Base-by-base conservation (phyloP, 1,140 invertebrate species). In the Hirudo medicinalis region DNA sequence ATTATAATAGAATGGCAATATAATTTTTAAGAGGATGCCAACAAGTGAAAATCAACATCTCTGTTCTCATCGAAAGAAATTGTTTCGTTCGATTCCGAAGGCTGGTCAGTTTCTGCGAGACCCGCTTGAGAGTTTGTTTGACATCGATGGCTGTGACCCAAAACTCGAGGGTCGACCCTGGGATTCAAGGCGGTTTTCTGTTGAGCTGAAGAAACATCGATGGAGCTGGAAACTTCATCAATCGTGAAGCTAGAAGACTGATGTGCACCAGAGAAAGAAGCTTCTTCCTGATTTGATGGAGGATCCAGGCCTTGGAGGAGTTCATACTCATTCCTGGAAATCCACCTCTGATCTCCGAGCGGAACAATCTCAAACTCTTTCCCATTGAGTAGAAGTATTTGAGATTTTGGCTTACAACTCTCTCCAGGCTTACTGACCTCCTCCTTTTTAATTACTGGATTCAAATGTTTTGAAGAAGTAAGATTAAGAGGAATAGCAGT, bases 351-450 rank as follows among this genome's bases (percentile, higher is more conserved):
- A 43, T 71, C 73, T 19, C 73, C 73, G 0, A 74, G 27, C 60
- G 73, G 57, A n/a, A 74, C 73, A 32, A 74, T 74, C 49, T 74
- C 73, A 32, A 67, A 74, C 66, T 74, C 70, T 54, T 69, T 74
- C 20, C 73, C 73, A 20, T 74, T 74, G 25, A 74, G 67, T 63
- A 74, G 22, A 25, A 74, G 73, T 17, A 71, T 74, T 63, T 74
- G 73, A 27, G 53, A 27, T 54, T 73, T 57, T 27, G 25, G 27
- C 29, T 29, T 43, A 54, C 22, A n/a, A 2, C 27, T 54, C 6
- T 25, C n/a, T 22, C 53, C 36, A 9, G 19, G 11, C 43, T 53
- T 70, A 17, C 9, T n/a, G 17, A 43, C 43, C 19, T 19, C 43
- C 13, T 54, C 53, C 43, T 70, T 22, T 25, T 53, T 22, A 36